These are phyloP conservation scores for Tenthredo livida DNA, from an alignment of 2,888 invertebrate species.

Conservation along the genomic window DNA sequence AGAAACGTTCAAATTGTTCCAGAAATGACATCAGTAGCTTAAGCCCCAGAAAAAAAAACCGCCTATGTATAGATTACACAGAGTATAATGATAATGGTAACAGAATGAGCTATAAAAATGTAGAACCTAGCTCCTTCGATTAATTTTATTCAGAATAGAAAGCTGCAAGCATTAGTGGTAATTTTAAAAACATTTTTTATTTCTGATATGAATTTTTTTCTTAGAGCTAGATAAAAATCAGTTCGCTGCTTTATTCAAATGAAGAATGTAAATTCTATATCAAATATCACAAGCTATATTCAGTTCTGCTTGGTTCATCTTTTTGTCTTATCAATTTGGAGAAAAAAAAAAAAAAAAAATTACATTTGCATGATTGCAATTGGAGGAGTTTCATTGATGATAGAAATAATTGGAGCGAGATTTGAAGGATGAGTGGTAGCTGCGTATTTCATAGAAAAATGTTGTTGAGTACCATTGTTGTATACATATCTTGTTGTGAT, in stretches of 20 bases:
- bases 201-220: neutral
- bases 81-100: neutral
- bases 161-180: slow-evolving; percentile 15
- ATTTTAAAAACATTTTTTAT: slow-evolving; percentile 6
- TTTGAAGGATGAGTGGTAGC: slow-evolving; percentile 69
- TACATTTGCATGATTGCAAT: neutral
- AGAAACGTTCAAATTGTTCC: neutral
- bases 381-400: neutral
- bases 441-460: slow-evolving; percentile 71
- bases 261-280: neutral
- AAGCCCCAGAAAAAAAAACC: neutral
- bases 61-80: slow-evolving; percentile 6
- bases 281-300: neutral
- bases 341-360: neutral
- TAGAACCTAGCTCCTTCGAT: neutral
- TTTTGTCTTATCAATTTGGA: neutral
- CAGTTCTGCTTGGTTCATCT: neutral
- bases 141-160: neutral
- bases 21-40: neutral
- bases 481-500: slow-evolving; percentile 79
- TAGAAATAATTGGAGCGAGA: slow-evolving; percentile 58
- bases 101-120: neutral
- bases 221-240: neutral
- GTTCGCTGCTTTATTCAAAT: slow-evolving; percentile 8
- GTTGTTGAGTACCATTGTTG: slow-evolving; percentile 76